Evolutionary conservation across 2,888 invertebrate genomes (phyloP), one percentile per base, ranked within the genome.

Genomic region (Zonitis immaculata): DNA sequence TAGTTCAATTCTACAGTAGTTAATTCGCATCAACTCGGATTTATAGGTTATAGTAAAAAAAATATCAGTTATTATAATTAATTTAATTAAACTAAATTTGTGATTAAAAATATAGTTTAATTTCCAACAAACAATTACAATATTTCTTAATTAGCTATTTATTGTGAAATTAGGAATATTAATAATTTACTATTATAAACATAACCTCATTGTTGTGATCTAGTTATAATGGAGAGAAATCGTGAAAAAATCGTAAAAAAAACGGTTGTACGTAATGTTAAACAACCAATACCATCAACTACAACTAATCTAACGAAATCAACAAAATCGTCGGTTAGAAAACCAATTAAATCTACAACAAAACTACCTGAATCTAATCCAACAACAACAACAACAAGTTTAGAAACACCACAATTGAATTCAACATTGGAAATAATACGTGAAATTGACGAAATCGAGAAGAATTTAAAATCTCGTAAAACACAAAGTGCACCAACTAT

Each of bases 391-490:
- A 16, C 35, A 35, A 18, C 35, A 16, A 7, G 14, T 11, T 49
- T 56, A 1, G 42, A 50, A 20, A 11, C 27, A 45, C 56, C 56
- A 12, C 47, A 43, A 30, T n/a, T 47, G n/a, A 45, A 56, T 47
- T 51, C 52, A 20, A 42, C 50, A 5, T 26, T 56, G 18, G 43
- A 42, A 8, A 43, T 56, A 16, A 44, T 28, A 12, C 52, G 46
- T 42, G 52, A 50, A 44, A 52, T 56, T 26, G 56, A 56, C 14
- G 47, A 7, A 12, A 8, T 49, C 9, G 47, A 51, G 28, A 49
- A 14, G 14, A 6, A 30, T 30, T 6, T 32, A 6, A 26, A 26
- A 26, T 1, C 7, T 1, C 26, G 7, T 8, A 26, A 26, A 7
- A 7, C 8, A 6, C 26, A 26, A 26, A 26, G 26, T 26, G n/a